These are phyloP conservation scores for Virgularia gustaviana DNA, from an alignment of 92 coral and sea anemone genomes.

Conservation along the genomic window DNA sequence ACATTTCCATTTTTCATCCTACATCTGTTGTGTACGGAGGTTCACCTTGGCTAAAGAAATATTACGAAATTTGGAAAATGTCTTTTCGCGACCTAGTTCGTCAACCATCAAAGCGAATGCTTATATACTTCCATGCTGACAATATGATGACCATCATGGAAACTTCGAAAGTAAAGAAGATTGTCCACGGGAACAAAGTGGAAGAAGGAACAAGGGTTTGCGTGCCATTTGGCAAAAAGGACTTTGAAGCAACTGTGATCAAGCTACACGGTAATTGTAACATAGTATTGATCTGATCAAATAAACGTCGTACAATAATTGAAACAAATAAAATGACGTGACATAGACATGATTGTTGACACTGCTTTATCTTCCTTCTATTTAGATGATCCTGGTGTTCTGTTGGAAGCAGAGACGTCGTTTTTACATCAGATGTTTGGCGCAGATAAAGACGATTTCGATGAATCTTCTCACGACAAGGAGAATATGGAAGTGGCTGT, in stretches of 20 bases:
- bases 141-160: not conserved
- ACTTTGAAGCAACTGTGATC: slow-evolving; percentile 2
- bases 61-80: not conserved
- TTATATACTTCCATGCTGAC: slow-evolving; percentile 1
- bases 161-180: not conserved
- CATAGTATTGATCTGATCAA: too few species aligned
- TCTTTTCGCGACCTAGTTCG: not conserved
- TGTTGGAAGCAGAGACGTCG: slow-evolving; percentile 3
- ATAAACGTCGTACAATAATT: too few species aligned
- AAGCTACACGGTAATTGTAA: slow-evolving; percentile 5
- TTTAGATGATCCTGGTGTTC: slow-evolving; percentile 9
- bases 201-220: slow-evolving; percentile 8
- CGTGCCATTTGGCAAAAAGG: not conserved
- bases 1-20: not conserved
- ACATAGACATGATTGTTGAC: too few species aligned
- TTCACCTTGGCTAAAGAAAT: not conserved
- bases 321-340: too few species aligned
- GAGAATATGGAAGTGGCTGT: too few species aligned
- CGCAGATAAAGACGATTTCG: not conserved
- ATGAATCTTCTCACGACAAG: too few species aligned
- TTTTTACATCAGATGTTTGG: slow-evolving; percentile 12
- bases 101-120: slow-evolving; percentile 6
- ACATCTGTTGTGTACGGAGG: not conserved
- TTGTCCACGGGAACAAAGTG: not conserved
- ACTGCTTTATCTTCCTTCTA: too few species aligned